A percentile compares a stretch with the other conserved stretches of the same genome.
Conservation (phyloP, 1,140 invertebrate genomes). For the Maconellicoccus hirsutus region DNA sequence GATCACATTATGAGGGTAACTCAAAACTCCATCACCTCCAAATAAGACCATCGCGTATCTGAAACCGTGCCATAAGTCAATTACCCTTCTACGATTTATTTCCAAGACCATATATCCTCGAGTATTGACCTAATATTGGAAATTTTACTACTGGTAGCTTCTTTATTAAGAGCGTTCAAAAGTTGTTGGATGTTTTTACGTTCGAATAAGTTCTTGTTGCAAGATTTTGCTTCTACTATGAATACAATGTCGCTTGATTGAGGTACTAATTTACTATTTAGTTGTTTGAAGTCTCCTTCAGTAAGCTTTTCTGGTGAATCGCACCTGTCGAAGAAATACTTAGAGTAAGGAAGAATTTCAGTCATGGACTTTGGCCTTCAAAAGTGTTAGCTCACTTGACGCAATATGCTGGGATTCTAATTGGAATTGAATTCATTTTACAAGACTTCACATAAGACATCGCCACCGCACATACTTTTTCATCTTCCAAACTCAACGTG, state of each 20-base stretch:
- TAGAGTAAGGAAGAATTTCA: too few species aligned
- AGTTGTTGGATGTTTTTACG: conserved; percentile 54
- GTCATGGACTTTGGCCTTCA: too few species aligned
- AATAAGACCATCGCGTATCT: conserved; percentile 70
- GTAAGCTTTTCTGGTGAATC: conserved; percentile 35
- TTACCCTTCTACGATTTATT: too few species aligned
- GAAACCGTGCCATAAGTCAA: too few species aligned
- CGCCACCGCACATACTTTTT: conserved; percentile 58
- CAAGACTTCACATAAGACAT: conserved; percentile 68
- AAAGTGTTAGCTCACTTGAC: conserved; percentile 48
- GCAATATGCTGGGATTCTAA: conserved; percentile 65
- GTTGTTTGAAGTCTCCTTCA: conserved; percentile 54
- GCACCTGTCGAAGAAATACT: background rate
- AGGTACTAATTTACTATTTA: conserved; percentile 42
- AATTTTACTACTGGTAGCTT: conserved; percentile 47
- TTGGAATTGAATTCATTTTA: conserved; percentile 41
- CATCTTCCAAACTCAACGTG: conserved; percentile 36
- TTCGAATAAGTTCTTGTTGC: conserved; percentile 53
- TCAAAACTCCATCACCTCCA: conserved; percentile 59
- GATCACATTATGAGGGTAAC: conserved; percentile 53
- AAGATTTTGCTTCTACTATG: conserved; percentile 71
- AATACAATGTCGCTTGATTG: conserved; percentile 72
- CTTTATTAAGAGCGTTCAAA: conserved; percentile 49
- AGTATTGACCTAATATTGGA: conserved; percentile 55
- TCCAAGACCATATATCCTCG: too few species aligned